These are phyloP conservation scores for Elegia similella DNA, from an alignment of 2,888 invertebrate genomes.

Conservation along the genomic window DNA sequence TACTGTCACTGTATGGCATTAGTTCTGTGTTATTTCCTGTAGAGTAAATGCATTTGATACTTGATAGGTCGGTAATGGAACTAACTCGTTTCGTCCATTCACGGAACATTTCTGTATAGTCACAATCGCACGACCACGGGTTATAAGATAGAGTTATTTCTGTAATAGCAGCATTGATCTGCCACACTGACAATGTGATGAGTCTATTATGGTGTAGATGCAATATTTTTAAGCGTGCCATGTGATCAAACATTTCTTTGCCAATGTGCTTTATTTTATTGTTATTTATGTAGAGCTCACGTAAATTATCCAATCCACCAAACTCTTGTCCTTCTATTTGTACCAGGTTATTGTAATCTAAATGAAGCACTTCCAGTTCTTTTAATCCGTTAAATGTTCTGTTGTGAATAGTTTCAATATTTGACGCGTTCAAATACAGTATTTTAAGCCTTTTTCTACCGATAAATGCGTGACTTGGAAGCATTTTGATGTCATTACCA, in stretches of 20 bases:
- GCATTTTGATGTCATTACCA: constrained; percentile 88
- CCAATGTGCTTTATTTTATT: constrained; percentile 87
- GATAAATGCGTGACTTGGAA: constrained; percentile 92
- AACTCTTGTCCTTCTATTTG: constrained; percentile 90
- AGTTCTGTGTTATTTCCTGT: constrained; percentile 81
- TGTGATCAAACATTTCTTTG: constrained; percentile 86
- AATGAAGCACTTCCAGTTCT: constrained; percentile 87
- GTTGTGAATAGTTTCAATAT: constrained; percentile 89
- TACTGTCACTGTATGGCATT: constrained; percentile 80
- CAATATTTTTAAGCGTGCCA: constrained; percentile 84
- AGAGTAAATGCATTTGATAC: constrained; percentile 85
- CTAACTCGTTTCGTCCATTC: constrained; percentile 88
- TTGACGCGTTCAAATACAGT: constrained; percentile 89
- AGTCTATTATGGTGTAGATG: constrained; percentile 88
- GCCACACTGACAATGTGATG: constrained; percentile 86
- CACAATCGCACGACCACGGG: constrained; percentile 92
- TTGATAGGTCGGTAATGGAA: constrained; percentile 84
- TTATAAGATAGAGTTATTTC: constrained; percentile 86
- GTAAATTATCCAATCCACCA: constrained; percentile 87
- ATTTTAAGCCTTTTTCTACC: constrained; percentile 90
- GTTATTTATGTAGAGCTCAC: constrained; percentile 87
- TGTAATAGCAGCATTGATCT: constrained; percentile 83
- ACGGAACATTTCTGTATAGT: constrained; percentile 87
- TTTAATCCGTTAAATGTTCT: constrained; percentile 92
- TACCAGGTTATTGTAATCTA: constrained; percentile 87